Base-by-base conservation (phyloP, 2,888 invertebrate species). In the Papilio protenor region DNA sequence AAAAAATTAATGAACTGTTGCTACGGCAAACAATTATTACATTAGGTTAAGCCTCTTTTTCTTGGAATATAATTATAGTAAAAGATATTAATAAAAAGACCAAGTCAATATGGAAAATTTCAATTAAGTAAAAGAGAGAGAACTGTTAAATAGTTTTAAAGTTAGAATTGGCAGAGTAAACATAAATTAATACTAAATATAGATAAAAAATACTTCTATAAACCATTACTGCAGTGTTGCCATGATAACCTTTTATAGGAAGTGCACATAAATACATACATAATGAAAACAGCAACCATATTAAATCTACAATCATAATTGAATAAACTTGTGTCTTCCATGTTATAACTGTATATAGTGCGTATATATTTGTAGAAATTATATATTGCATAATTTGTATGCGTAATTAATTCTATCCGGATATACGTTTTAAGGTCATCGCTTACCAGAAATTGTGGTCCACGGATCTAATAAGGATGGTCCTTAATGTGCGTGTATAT, bases 261-360 rank as follows among this genome's bases (percentile, higher is more conserved):
- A 59, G n/a, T 64, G 64, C 18, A 33, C 18, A 64, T 18, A 14
- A 64, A 64, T 33, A 2, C 23, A 3, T 27, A 64, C 40, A n/a
- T 1, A 66, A 70, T 61, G 45, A 4, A 55, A 55, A 55, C 57
- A 59, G 57, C 18, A 59, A 23, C 23, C 23, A 11, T 18, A 59
- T 23, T 59, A 59, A 59, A 18, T 81, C 79, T 80, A 73, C 74
- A 77, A 79, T 79, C 80, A 77, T 82, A 82, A 82, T 77, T 84
- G 84, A 84, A 87, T 88, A 85, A 85, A 87, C 84, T 86, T 59
- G 57, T 87, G 90, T 90, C 90, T 90, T 90, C 90, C 90, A 88
- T 88, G 85, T 82, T 77, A n/a, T 49, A 64, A 47, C 49, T 75
- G 45, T 55, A 79, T 52, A 70, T 73, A 61, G 52, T 27, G 23